A percentile compares a stretch with the other conserved stretches of the same genome.
These are phyloP conservation scores for Oryzias javanicus DNA, from an alignment of 2,113 vertebrate genomes.

Conservation along the genomic window DNA sequence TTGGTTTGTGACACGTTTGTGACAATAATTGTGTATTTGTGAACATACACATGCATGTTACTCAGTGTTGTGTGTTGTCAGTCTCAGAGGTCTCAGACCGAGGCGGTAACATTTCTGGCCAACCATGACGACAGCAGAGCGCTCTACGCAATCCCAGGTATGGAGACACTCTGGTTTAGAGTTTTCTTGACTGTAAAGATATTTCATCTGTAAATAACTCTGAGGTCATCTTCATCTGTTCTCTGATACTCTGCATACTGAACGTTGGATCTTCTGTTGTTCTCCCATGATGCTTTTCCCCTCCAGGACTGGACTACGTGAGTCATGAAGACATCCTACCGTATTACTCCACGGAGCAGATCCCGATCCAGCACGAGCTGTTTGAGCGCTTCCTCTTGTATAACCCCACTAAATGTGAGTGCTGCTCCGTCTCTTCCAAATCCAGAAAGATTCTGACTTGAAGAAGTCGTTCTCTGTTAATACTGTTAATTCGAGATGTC, in stretches of 20 bases:
- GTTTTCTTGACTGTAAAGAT: background rate
- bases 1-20: too few relatives aligned
- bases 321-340: constrained; percentile 98
- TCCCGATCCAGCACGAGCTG: constrained; percentile 96
- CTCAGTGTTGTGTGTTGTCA: constrained; percentile 57
- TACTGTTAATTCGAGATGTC: too few relatives aligned
- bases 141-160: constrained; percentile 96
- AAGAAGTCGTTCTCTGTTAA: too few relatives aligned
- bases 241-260: background rate
- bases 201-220: too few relatives aligned
- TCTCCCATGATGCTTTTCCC: background rate
- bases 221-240: too few relatives aligned
- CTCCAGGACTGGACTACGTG: constrained; percentile 93
- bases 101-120: constrained; percentile 96
- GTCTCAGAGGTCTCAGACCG: constrained; percentile 97
- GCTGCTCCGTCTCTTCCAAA: background rate
- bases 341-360: constrained; percentile 91
- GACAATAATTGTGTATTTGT: too few relatives aligned
- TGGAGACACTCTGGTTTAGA: background rate
- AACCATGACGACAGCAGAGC: constrained; percentile 98
- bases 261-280: background rate
- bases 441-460: too few relatives aligned
- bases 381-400: constrained; percentile 95
- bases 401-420: constrained; percentile 90
- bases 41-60: background rate